Base-by-base conservation (phyloP, 1,140 invertebrate genomes). In the Lordiphosa mommai region DNA sequence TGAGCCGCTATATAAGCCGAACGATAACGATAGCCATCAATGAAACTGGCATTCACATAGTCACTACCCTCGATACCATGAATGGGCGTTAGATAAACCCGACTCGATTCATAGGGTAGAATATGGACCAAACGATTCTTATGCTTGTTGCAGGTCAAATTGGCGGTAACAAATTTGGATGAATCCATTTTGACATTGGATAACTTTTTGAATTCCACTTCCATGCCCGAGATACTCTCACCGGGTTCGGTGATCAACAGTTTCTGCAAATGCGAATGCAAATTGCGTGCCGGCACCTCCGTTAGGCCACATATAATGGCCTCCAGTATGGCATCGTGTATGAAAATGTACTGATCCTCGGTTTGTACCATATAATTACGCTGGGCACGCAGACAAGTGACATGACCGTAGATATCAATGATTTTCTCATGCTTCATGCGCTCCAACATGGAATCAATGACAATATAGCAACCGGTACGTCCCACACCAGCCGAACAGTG, bases 331-430 rank as follows among this genome's bases (percentile, higher is more conserved):
- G 97, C 94, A 88, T 99, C 98, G 88, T 99, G 98, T 65, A 99
- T 99, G 90, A 99, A 99, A 51, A 99, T 97, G 89, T 99, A 99
- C 89, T 99, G 99, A 89, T 99, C 98, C 89, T 99, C 98, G 0
- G 98, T 99, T 90, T 99, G 96, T 27, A 96, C 88, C 97, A 98
- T 99, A 88, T 98, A 99, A 88, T 98, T 98, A 46, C 99, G 92
- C 89, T 99, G 99, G 7, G 98, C 96, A 52, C 99, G 92, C 13
- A 99, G 91, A 86, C 97, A 98, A 2, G 98, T 99, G 3, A 99
- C 98, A 90, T 99, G 98, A 3, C 98, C 98, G 87, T 99, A 99
- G 55, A 99, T 99, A 88, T 99, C 98, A 4, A 99, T 95, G 48
- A 96, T 98, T 87, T 97, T 98, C 86, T 99, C 98, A 88, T 99